Base-by-base conservation (phyloP, 1,140 invertebrate species). In the Hermetia illucens region DNA sequence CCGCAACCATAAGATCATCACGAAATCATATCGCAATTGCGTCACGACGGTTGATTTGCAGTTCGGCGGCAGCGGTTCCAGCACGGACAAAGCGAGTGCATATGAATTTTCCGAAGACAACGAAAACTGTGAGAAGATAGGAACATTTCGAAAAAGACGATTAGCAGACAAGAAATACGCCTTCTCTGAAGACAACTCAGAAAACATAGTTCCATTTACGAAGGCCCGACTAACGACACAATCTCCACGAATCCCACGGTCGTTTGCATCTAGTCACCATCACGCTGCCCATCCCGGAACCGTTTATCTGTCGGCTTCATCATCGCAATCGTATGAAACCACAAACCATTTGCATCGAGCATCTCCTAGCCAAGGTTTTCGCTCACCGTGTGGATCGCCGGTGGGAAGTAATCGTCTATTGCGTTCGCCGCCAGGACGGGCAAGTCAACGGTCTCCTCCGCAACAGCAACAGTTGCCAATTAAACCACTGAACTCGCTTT, bases 121-220 rank as follows among this genome's bases (percentile, higher is more conserved):
- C 16, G 80, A 84, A 44, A 79, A 80, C 36, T 82, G 75, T 50
- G 82, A 87, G 52, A 88, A 85, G 52, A 70, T 88, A 3, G 83
- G 79, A 44, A 77, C 75, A 31, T 84, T 83, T 54, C 68, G 83
- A 4, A 84, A 84, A 52, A 69, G 84, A 34, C 68, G 83, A 3
- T 58, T 89, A 21, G 87, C 87, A 0, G 86, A 92, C 50, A 91
- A 90, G 56, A 89, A 90, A 52, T 92, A 92, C 52, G 87, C 90
- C 53, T 87, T 89, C 48, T 82, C 79, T 3, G 84, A 87, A 39
- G 83, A 85, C 47, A 84, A 86, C 52, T 77, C 77, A 5, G 82
- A 85, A 54, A 86, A 86, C 57, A 84, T 85, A 40, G 75, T 84
- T 45, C 81, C 81, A 29, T 84, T 82, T 53, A 78, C 55, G 3